Percentiles rank a stretch among this genome's conserved stretches.
Conservation (phyloP, 2,888 invertebrate genomes). For the Macaria liturata region DNA sequence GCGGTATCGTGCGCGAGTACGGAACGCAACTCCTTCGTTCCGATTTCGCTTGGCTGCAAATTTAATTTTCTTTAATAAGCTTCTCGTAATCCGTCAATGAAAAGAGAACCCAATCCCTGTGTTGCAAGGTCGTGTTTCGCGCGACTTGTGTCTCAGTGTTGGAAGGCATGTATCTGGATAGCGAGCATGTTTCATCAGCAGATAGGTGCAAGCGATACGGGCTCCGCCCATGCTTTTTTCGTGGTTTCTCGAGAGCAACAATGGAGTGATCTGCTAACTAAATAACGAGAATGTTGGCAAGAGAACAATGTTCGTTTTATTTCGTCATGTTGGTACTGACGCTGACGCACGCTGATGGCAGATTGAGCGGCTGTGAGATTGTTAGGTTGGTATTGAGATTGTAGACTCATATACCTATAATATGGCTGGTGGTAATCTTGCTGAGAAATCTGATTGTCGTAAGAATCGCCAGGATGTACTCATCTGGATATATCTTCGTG, state of each 20-base stretch:
- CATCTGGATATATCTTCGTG: no score
- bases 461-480: constrained; percentile 5
- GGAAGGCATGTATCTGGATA: constrained; percentile 78
- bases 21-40: constrained; percentile 58
- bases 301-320: constrained; percentile 61
- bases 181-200: constrained; percentile 74
- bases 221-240: constrained; percentile 82
- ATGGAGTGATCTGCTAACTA: constrained; percentile 82
- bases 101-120: constrained; percentile 43
- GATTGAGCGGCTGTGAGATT: constrained; percentile 25
- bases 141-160: constrained; percentile 48
- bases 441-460: constrained; percentile 3
- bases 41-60: constrained; percentile 76
- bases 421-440: constrained; percentile 12
- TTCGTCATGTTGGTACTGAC: constrained; percentile 45
- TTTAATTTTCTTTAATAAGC: constrained; percentile 83
- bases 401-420: constrained; percentile 18
- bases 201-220: constrained; percentile 69
- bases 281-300: constrained; percentile 69
- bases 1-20: constrained; percentile 27
- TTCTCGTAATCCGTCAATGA: constrained; percentile 36
- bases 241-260: constrained; percentile 78
- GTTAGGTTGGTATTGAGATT: constrained; percentile 30
- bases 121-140: constrained; percentile 40
- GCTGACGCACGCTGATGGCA: constrained; percentile 45